phyloP scores from a whole-genome alignment of 1,140 invertebrate genomes.

The Leptopilina clavipes region DNA sequence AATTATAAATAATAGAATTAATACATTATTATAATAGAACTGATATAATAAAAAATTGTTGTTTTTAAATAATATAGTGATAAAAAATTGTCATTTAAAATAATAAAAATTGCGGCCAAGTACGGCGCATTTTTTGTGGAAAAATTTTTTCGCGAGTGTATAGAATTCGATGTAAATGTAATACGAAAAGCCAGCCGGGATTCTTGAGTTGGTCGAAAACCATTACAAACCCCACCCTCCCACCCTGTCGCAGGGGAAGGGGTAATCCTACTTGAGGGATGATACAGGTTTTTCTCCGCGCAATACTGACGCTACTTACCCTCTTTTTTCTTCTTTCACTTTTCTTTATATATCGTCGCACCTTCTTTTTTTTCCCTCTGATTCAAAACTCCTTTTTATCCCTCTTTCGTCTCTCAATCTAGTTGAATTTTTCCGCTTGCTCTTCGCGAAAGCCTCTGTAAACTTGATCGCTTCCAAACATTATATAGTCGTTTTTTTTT shows the following conservation, averaged over 20 bases:
- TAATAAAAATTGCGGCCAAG: no score
- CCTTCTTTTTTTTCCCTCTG: background rate
- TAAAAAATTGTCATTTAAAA: no score
- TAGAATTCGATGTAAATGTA: slow-evolving; percentile 26
- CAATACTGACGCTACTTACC: slow-evolving; percentile 19
- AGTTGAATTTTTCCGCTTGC: slow-evolving; percentile 14
- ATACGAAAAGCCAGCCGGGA: slow-evolving; percentile 9
- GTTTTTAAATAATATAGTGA: no score
- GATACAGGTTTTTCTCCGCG: slow-evolving; percentile 43
- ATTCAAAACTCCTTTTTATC: no score
- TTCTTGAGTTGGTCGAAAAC: no score
- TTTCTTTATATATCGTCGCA: background rate
- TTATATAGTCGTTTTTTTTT: background rate
- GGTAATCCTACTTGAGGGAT: slow-evolving; percentile 46
- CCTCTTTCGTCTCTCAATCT: background rate
- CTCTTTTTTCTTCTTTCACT: background rate
- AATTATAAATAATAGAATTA: no score
- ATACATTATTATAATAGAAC: no score
- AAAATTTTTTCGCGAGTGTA: background rate
- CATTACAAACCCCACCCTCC: slow-evolving; percentile 35
- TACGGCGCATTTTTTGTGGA: no score
- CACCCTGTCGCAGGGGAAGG: slow-evolving; percentile 31
- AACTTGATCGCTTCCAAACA: slow-evolving; percentile 27
- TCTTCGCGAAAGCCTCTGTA: background rate
- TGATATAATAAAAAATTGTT: no score